Evolutionary conservation across 1,140 invertebrate genomes (phyloP).

Genomic region (roundworm (Caenorhabditis elegans)): WBcel235 BX284602.5:12428501-12429000

Average conservation of each 20-base stretch:
- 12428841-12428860: neutral
- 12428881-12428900: neutral
- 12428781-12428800: neutral
- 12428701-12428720: neutral
- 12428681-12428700: neutral
- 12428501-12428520: conserved; percentile 1
- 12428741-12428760: conserved; percentile 13
- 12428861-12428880: neutral
- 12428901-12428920: neutral
- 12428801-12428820: neutral
- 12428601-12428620: too few relatives aligned
- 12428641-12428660: neutral
- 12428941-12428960: neutral
- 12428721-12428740: neutral
- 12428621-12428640: too few relatives aligned
- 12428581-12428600: too few relatives aligned
- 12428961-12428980: too few relatives aligned
- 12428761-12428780: neutral
- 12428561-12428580: neutral
- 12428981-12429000: too few relatives aligned
- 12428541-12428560: neutral
- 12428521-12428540: neutral
- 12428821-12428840: neutral
- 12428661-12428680: neutral
- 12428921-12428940: neutral